Percentiles rank a stretch among this genome's conserved stretches.
These are phyloP conservation scores for Heliconius eleuchia DNA, from an alignment of 1,140 invertebrate genomes.

Conservation along the genomic window DNA sequence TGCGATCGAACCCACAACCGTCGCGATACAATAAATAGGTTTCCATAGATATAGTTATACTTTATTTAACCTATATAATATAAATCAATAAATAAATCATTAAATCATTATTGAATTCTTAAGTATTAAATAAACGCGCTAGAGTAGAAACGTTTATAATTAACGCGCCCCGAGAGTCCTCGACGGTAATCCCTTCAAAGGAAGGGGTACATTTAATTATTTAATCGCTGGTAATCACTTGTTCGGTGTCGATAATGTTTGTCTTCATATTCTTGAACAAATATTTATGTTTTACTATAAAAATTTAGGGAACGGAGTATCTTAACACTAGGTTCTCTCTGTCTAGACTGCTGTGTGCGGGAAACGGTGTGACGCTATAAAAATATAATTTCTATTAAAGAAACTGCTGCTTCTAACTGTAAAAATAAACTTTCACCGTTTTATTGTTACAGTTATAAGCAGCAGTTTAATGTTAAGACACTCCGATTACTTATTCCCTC, in stretches of 20 bases:
- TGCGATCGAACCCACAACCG: too few relatives aligned
- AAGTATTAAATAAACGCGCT: slow-evolving; percentile 29
- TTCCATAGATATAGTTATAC: too few relatives aligned
- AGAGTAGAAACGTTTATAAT: slow-evolving; percentile 25
- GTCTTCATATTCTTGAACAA: neutral
- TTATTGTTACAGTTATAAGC: too few relatives aligned
- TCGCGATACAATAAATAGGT: too few relatives aligned
- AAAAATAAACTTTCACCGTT: too few relatives aligned
- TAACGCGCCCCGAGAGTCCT: slow-evolving; percentile 29
- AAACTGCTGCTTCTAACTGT: too few relatives aligned
- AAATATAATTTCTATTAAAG: too few relatives aligned
- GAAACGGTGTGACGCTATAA: too few relatives aligned
- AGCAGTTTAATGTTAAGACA: too few relatives aligned
- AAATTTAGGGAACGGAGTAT: neutral
- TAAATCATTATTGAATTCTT: neutral
- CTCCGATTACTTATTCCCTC: too few relatives aligned
- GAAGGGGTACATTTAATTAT: slow-evolving; percentile 30
- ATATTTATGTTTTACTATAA: neutral
- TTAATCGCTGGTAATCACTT: slow-evolving; percentile 35
- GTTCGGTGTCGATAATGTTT: slow-evolving; percentile 16
- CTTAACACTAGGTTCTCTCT: too few relatives aligned
- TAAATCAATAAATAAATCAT: neutral
- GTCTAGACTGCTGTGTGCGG: too few relatives aligned
- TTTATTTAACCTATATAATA: neutral
- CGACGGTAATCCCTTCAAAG: slow-evolving; percentile 32